Evolutionary conservation across 2,888 invertebrate species (phyloP).

Genomic region (Perizoma flavofasciatum): DNA sequence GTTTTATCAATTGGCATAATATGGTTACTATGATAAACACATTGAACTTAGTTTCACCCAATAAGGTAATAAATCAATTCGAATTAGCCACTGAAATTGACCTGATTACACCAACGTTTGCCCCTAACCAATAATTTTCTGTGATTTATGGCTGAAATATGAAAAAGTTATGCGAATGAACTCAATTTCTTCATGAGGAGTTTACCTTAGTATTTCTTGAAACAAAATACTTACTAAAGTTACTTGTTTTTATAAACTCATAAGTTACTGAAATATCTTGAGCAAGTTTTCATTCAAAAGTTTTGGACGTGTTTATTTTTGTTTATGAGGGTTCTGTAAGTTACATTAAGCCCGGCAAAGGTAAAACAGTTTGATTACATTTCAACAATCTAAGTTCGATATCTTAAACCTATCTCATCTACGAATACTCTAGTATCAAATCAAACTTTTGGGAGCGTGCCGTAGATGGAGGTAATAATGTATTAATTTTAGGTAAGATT

Average conservation of each 20-base stretch:
- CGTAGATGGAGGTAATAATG: too few species aligned
- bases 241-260: slow-evolving; percentile 15
- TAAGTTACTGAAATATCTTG: slow-evolving; percentile 12
- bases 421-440: neutral
- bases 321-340: slow-evolving; percentile 11
- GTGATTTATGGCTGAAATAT: slow-evolving; percentile 35
- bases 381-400: slow-evolving; percentile 2
- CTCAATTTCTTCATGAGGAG: slow-evolving; percentile 8
- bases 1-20: too few species aligned
- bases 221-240: slow-evolving; percentile 13
- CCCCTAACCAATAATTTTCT: slow-evolving; percentile 30
- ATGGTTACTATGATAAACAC: too few species aligned
- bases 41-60: too few species aligned
- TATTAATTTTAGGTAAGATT: too few species aligned
- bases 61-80: too few species aligned
- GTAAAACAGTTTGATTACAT: neutral
- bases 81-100: too few species aligned
- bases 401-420: neutral
- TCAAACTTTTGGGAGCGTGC: too few species aligned
- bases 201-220: slow-evolving; percentile 6
- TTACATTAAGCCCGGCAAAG: neutral
- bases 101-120: too few species aligned
- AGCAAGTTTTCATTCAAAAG: slow-evolving; percentile 7
- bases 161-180: slow-evolving; percentile 23
- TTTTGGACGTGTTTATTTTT: slow-evolving; percentile 15